These are phyloP conservation scores for Dromiciops gliroides DNA, from an alignment of 2,113 vertebrate species.

Conservation along the genomic window DNA sequence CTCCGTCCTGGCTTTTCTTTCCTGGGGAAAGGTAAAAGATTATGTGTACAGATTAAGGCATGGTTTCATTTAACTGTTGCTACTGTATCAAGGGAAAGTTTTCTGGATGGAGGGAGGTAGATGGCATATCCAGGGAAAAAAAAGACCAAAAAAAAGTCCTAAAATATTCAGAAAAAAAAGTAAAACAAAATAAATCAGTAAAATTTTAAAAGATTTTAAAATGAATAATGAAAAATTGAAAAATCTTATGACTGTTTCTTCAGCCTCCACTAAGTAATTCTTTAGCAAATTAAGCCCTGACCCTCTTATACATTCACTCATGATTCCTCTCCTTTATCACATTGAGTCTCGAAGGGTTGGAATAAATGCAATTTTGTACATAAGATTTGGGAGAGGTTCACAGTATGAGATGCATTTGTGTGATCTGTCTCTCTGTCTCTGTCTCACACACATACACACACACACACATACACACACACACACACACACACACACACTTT, in stretches of 20 bases:
- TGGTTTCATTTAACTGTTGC: background rate
- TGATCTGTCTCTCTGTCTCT: background rate
- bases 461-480: no score
- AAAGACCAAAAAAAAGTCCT: no score
- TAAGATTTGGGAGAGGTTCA: slow-evolving; percentile 33
- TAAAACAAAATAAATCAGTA: background rate
- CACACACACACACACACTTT: no score
- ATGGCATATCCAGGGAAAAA: background rate
- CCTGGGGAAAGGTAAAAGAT: background rate
- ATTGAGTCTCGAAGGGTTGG: slow-evolving; percentile 43
- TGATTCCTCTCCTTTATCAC: background rate
- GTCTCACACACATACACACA: no score
- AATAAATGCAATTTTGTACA: slow-evolving; percentile 12
- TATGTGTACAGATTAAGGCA: background rate
- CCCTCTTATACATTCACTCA: background rate
- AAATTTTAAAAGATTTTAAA: background rate
- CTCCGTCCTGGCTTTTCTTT: background rate
- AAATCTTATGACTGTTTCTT: background rate
- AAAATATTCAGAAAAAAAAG: background rate
- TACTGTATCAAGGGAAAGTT: background rate
- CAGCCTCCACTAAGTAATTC: slow-evolving; percentile 18
- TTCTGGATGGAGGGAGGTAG: background rate
- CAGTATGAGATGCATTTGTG: slow-evolving; percentile 1
- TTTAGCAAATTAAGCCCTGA: background rate
- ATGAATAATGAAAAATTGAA: background rate